phyloP scores from a whole-genome alignment of 2,797 vertebrate species.

The Sebastiscus albofasciatus region DNA sequence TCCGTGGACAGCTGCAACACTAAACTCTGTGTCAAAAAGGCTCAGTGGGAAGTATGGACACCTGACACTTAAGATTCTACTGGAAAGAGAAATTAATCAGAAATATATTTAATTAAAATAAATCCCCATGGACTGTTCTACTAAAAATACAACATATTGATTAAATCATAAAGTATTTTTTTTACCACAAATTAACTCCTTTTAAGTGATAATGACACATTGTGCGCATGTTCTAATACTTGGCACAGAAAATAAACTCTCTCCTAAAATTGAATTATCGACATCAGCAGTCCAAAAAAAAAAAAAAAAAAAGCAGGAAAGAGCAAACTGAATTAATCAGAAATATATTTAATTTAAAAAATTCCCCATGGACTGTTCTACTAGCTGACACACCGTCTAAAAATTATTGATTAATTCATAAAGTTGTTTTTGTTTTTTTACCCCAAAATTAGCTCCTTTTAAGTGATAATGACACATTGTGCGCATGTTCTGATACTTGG shows the following conservation, averaged over 20 bases:
- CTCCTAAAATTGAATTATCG: neutral
- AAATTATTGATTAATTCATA: neutral
- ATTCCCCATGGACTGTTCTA: neutral
- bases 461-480: neutral
- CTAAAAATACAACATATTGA: neutral
- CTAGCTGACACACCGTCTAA: neutral
- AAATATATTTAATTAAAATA: neutral
- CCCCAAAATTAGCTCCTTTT: neutral
- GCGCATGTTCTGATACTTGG: neutral
- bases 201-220: neutral
- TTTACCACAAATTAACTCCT: neutral
- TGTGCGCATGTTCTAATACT: neutral
- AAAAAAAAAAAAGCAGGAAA: neutral
- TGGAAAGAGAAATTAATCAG: neutral
- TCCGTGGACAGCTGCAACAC: slow-evolving; percentile 32
- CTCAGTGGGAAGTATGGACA: neutral
- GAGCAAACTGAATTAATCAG: neutral
- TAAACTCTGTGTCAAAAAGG: slow-evolving; percentile 20
- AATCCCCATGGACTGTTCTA: neutral
- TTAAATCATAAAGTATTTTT: neutral
- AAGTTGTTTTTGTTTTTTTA: neutral
- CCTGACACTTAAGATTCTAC: neutral
- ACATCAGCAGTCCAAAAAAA: neutral
- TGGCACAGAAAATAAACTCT: neutral
- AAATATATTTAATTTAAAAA: neutral